Conservation (phyloP, 2,113 vertebrate species). For the Cranoglanis bouderius region DNA sequence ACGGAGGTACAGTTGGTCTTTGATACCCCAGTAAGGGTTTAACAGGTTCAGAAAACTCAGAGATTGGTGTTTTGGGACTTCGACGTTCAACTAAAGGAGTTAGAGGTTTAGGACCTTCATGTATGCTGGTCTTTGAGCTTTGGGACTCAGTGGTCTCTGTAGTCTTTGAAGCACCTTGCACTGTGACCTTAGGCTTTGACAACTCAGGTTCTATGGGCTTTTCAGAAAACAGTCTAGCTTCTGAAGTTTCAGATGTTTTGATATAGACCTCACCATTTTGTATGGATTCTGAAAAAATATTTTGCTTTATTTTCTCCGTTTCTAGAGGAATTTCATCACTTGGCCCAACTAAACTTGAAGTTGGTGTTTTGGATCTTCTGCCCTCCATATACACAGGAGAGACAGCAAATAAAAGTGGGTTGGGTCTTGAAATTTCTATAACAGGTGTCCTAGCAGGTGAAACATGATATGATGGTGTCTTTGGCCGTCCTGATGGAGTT, state of each 20-base stretch:
- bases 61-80: constrained; percentile 58
- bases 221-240: constrained; percentile 46
- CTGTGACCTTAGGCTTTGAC: constrained; percentile 37
- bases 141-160: constrained; percentile 43
- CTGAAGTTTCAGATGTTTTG: constrained; percentile 34
- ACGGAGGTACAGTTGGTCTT: constrained; percentile 64
- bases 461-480: constrained; percentile 64
- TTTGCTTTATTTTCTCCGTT: constrained; percentile 27
- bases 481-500: constrained; percentile 60
- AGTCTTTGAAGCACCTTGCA: constrained; percentile 41
- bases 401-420: constrained; percentile 74
- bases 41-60: constrained; percentile 58
- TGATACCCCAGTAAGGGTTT: constrained; percentile 57
- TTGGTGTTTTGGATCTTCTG: constrained; percentile 62
- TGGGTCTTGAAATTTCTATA: constrained; percentile 73
- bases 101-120: constrained; percentile 24
- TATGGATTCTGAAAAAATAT: constrained; percentile 15
- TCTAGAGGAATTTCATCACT: constrained; percentile 44
- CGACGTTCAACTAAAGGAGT: constrained; percentile 8
- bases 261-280: constrained; percentile 61
- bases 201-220: constrained; percentile 55
- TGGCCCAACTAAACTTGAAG: constrained; percentile 44
- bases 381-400: constrained; percentile 66
- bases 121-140: constrained; percentile 50
- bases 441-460: constrained; percentile 61